Evolutionary conservation across 2,113 vertebrate species (phyloP), one percentile per base, ranked within the genome.

Genomic region (Anhinga anhinga): DNA sequence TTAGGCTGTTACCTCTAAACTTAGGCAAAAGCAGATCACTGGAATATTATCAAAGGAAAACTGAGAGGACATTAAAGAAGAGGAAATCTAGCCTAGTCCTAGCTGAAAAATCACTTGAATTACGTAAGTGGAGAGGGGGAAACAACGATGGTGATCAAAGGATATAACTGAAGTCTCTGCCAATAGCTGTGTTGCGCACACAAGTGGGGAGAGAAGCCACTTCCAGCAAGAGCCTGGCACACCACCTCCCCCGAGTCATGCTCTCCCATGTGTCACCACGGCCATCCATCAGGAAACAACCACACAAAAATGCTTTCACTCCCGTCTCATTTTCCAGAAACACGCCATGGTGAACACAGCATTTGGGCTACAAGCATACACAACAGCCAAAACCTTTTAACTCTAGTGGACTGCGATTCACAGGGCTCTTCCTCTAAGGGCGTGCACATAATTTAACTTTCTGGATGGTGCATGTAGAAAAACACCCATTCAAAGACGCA

Each of bases 341-440:
- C 8, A 25, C 0, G 2, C 20, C 15, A 52, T 0, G 0, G 56
- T 47, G 21, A 74, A 67, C 80, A 21, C 23, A 73, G 36, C 16
- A 45, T 15, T 36, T 67, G 26, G 44, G 44, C 59, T 38, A 44
- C 49, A 47, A 83, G 22, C 20, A 83, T n/a, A 79, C 9, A 13
- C 10, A 82, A 44, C 30, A 87, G 16, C 10, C 13, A 10, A 87
- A 89, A 44, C 34, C 9, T 32, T 15, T 6, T 20, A 63, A 47
- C 34, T 55, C 25, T 29, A 21, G 16, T 18, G 26, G 9, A 42
- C 11, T 20, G 53, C n/a, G 83, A 5, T 44, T 67, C 0, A 0
- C 10, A 44, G 12, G 13, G 38, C 15, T 87, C 40, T 34, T 91
- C 10, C 29, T 44, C 20, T 29, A 61, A 38, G 5, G 8, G 13